phyloP scores from a whole-genome alignment of 2,888 invertebrate genomes.

The Tachina grossa region DNA sequence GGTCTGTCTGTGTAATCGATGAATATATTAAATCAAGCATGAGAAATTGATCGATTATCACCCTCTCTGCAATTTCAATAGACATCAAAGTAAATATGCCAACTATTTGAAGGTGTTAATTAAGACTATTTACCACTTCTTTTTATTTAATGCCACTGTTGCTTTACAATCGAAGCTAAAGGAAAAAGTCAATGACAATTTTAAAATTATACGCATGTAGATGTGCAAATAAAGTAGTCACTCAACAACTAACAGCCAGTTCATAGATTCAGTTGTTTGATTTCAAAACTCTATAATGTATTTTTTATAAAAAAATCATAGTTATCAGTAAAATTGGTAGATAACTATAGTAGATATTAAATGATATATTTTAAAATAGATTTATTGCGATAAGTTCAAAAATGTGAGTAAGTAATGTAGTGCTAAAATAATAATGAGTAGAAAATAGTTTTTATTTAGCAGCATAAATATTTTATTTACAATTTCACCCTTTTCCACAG shows the following conservation, averaged over 20 bases:
- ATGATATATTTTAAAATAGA: background rate
- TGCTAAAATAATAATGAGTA: too few species aligned
- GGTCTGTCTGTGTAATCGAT: background rate
- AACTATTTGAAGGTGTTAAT: constrained; percentile 59
- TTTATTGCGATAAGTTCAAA: too few species aligned
- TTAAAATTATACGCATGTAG: background rate
- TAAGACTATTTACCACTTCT: constrained; percentile 44
- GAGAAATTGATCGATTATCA: constrained; percentile 52
- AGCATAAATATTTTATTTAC: too few species aligned
- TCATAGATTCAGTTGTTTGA: background rate
- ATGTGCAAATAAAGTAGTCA: background rate
- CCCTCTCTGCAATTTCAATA: constrained; percentile 13
- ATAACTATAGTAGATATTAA: background rate
- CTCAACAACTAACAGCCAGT: background rate
- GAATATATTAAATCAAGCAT: constrained; percentile 59
- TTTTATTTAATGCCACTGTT: background rate
- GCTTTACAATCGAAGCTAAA: background rate
- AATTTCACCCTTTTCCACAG: too few species aligned
- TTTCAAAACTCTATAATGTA: background rate
- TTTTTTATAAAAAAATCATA: background rate
- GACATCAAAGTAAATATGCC: constrained; percentile 58
- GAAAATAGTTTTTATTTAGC: too few species aligned
- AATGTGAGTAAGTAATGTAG: too few species aligned
- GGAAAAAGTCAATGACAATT: too few species aligned
- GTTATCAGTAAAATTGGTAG: background rate